A percentile compares a stretch with the other conserved stretches of the same genome.
phyloP scores from a whole-genome alignment of 2,113 vertebrate genomes.

The Mobula hypostoma region DNA sequence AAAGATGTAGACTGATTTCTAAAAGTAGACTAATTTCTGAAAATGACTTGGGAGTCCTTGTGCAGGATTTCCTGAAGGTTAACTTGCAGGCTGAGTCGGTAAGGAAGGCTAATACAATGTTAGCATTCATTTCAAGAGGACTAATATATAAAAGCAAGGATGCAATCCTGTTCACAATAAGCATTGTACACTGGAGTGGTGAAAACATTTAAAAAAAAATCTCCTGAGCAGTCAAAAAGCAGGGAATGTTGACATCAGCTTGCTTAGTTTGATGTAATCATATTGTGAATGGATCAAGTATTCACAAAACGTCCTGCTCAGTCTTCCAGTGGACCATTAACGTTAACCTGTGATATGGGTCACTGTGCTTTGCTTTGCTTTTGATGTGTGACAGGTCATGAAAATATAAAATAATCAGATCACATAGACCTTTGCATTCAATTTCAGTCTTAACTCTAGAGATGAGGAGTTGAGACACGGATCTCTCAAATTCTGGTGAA shows the following conservation, averaged over 20 bases:
- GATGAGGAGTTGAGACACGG: background rate
- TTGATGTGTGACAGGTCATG: background rate
- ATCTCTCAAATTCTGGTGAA: background rate
- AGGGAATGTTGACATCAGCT: background rate
- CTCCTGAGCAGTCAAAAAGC: background rate
- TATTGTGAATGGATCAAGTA: background rate
- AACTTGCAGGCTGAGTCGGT: no score
- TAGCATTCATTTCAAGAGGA: no score
- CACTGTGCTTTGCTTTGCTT: background rate
- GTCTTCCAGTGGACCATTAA: background rate
- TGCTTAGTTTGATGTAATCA: background rate
- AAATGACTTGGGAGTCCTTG: no score
- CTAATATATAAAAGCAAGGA: no score
- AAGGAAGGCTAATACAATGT: no score
- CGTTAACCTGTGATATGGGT: background rate
- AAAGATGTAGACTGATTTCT: no score
- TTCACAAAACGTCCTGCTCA: background rate
- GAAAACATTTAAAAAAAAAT: background rate
- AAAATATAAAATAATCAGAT: background rate
- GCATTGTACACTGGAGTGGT: background rate
- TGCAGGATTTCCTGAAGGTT: no score
- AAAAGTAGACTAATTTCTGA: no score
- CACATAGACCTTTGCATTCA: no score
- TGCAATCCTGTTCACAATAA: background rate
- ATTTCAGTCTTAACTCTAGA: background rate